A percentile compares a stretch with the other conserved stretches of the same genome.
Conservation (phyloP, 2,888 invertebrate species). For the Conomelus anceps region DNA sequence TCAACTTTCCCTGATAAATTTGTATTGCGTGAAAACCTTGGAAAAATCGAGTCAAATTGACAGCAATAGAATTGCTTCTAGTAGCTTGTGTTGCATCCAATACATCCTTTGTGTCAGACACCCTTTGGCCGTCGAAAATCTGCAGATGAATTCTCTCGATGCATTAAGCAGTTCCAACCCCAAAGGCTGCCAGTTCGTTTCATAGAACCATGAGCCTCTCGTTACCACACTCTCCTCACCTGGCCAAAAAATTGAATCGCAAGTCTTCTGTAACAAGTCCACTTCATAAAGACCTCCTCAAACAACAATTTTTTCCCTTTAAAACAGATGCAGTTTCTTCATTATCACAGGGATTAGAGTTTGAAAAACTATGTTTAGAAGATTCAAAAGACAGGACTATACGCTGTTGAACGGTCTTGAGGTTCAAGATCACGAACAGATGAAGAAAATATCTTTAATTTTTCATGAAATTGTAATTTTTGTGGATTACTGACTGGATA, state of each 20-base stretch:
- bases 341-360: not conserved
- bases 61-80: no score
- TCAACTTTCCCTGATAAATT: no score
- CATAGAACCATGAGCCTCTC: constrained; percentile 60
- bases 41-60: no score
- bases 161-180: constrained; percentile 50
- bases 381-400: constrained; percentile 19
- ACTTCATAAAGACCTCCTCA: constrained; percentile 58
- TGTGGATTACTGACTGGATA: no score
- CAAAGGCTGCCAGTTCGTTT: constrained; percentile 56
- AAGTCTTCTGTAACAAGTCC: constrained; percentile 50
- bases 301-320: constrained; percentile 43
- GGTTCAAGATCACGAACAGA: constrained; percentile 17
- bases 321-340: constrained; percentile 33
- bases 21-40: no score
- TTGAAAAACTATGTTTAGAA: constrained; percentile 8
- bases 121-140: constrained; percentile 45
- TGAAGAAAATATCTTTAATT: constrained; percentile 25
- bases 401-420: constrained; percentile 4
- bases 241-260: constrained; percentile 46
- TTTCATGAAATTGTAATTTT: no score
- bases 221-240: constrained; percentile 52
- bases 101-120: constrained; percentile 33
- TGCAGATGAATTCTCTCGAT: constrained; percentile 56
- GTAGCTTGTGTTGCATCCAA: constrained; percentile 23